Evolutionary conservation across 2,888 invertebrate genomes (phyloP), one percentile per base, ranked within the genome.

Genomic region (Megalurothrips usitatus): DNA sequence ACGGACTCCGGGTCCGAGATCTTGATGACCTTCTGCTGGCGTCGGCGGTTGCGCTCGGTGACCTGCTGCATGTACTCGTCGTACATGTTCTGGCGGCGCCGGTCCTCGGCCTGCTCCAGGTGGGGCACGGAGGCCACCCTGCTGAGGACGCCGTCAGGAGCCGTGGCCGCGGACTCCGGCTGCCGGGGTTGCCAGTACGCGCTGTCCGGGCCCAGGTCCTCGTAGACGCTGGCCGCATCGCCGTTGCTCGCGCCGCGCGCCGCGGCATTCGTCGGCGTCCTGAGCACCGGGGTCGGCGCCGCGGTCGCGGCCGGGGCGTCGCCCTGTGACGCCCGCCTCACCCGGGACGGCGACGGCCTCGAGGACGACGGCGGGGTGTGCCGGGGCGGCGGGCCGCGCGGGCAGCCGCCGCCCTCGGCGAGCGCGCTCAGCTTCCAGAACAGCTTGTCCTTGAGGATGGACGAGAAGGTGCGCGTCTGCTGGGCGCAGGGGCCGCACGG

Each of bases 21-120:
- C 89, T 94, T 94, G 23, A 96, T 93, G 34, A 95, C 91, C 88
- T 94, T 94, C 81, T 94, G 92, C 82, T 93, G 91, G 84, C 93
- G 93, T 79, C 96, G 89, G 85, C 95, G 93, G 84, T 94, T 92
- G 17, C 94, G 90, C 86, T 94, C 93, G 9, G 93, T 91, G 85
- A 95, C 92, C 87, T 95, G 93, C 85, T 90, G 89, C 86, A 94
- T 91, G 88, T 95, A 95, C 86, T 95, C 95, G 84, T 93, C 91
- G 87, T 94, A 95, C 95, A 96, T 95, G 87, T 92, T 92, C 84
- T 93, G 92, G 11, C 95, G 85, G 85, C 85, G 86, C 84, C 1
- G 86, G 85, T 8, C 82, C 78, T 8, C 85, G 85, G 80, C 86
- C 82, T 80, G 82, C 63, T 84, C 80, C 84, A 34, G n/a, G 83